A percentile compares a stretch with the other conserved stretches of the same genome.
phyloP scores from a whole-genome alignment of 2,113 vertebrate genomes.

The Podiceps cristatus region DNA sequence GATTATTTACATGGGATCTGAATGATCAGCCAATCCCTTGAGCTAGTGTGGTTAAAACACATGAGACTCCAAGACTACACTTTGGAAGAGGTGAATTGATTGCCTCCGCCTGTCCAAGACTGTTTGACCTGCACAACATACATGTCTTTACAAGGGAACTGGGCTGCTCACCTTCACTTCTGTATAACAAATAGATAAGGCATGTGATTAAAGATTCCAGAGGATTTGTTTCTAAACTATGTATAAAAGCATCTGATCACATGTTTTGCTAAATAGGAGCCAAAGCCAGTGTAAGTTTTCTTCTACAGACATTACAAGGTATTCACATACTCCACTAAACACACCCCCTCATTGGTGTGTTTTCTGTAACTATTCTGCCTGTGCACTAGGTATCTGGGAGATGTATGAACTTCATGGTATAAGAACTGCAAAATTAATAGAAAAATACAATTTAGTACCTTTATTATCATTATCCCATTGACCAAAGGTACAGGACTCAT shows the following conservation, averaged over 20 bases:
- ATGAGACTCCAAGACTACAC: rapidly evolving
- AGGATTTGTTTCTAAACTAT: background rate
- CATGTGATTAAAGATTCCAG: background rate
- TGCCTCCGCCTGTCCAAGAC: background rate
- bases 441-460: background rate
- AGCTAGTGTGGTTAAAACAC: background rate
- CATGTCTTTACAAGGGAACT: background rate
- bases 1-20: background rate
- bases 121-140: background rate
- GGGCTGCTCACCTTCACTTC: background rate
- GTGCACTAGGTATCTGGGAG: background rate
- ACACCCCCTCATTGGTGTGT: background rate
- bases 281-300: background rate
- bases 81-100: background rate
- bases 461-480: background rate
- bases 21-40: background rate
- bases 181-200: background rate
- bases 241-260: background rate
- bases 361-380: background rate
- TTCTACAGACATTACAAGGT: background rate
- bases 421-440: background rate
- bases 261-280: background rate
- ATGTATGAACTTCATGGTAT: background rate
- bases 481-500: background rate
- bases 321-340: background rate